phyloP scores from a whole-genome alignment of 2,113 vertebrate species.

The Ceyx cyanopectus region DNA sequence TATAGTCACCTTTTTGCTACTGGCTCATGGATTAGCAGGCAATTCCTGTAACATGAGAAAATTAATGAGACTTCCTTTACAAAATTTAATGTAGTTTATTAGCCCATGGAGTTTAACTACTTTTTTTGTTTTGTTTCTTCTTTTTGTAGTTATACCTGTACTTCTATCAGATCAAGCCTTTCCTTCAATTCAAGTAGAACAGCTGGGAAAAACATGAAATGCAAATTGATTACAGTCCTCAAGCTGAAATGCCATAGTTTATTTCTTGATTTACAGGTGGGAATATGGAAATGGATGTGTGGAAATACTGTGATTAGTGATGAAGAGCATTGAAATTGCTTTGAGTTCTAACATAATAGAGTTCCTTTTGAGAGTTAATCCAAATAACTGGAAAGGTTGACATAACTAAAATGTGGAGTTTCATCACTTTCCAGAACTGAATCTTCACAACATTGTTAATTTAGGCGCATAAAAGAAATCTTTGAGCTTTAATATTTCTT shows the following conservation, averaged over 20 bases:
- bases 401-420: not conserved
- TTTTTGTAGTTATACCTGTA: constrained; percentile 80
- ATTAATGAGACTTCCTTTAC: not conserved
- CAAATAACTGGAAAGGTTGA: not conserved
- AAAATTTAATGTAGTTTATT: not conserved
- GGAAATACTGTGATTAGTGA: not conserved
- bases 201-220: constrained; percentile 83
- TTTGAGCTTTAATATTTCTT: not conserved
- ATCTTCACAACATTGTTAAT: not conserved
- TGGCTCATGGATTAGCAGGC: not conserved
- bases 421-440: not conserved
- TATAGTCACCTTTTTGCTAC: not conserved
- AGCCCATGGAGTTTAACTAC: not conserved
- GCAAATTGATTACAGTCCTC: constrained; percentile 84
- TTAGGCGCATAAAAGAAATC: not conserved
- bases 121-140: not conserved
- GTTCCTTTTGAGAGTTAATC: not conserved
- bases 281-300: not conserved
- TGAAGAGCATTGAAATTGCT: not conserved
- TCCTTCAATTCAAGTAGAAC: constrained; percentile 76
- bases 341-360: not conserved
- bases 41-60: not conserved
- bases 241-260: constrained; percentile 86
- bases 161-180: constrained; percentile 88
- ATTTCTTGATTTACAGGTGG: constrained; percentile 88